Percentiles rank a stretch among this genome's conserved stretches.
phyloP scores from a whole-genome alignment of 2,113 vertebrate genomes.

The Cnemophilus loriae region DNA sequence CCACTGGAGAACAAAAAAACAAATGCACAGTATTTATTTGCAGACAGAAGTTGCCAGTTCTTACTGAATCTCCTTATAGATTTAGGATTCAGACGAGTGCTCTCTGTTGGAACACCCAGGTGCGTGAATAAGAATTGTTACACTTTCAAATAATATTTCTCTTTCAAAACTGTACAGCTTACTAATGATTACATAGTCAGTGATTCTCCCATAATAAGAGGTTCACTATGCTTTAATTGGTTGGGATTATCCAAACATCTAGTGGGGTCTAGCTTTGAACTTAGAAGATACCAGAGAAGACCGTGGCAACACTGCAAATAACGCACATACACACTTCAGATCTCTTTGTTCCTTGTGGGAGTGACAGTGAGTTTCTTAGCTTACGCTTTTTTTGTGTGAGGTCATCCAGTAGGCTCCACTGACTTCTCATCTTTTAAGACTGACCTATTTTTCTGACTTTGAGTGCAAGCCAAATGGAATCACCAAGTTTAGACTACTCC shows the following conservation, averaged over 20 bases:
- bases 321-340: not conserved
- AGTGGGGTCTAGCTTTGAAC: not conserved
- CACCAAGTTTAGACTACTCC: not conserved
- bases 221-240: not conserved
- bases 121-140: constrained; percentile 26
- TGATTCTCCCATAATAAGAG: not conserved
- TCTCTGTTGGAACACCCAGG: constrained; percentile 92
- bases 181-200: not conserved
- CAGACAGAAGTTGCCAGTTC: constrained; percentile 85
- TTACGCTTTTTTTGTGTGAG: not conserved
- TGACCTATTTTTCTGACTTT: not conserved
- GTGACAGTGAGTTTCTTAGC: not conserved
- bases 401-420: not conserved
- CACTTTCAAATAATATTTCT: not conserved
- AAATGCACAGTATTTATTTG: constrained; percentile 92
- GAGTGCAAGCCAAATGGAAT: not conserved
- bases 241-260: not conserved
- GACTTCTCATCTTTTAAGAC: not conserved
- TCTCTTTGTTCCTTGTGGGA: not conserved
- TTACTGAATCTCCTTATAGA: constrained; percentile 77
- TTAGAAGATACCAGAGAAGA: not conserved
- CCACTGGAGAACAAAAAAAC: constrained; percentile 92
- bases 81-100: constrained; percentile 83
- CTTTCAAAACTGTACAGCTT: not conserved
- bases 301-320: not conserved